These are phyloP conservation scores for Gymnothorax reevesii DNA, from an alignment of 2,797 vertebrate genomes.

Conservation along the genomic window DNA sequence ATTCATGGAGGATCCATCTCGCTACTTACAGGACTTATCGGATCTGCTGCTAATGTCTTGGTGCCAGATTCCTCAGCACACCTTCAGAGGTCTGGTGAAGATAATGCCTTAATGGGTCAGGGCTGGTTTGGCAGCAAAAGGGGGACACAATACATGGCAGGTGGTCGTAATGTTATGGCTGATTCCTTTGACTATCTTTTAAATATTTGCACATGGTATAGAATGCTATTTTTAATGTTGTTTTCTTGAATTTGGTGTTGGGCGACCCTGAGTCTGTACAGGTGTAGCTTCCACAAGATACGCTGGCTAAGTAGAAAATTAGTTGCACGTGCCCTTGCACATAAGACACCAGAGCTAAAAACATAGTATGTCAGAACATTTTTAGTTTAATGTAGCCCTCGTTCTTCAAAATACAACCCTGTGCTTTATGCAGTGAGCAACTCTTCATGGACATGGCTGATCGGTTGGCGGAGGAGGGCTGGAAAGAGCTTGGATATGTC, in stretches of 20 bases:
- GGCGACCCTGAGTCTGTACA: not conserved
- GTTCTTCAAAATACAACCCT: not conserved
- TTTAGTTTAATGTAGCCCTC: not conserved
- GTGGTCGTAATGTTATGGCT: too few relatives aligned
- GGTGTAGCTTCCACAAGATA: not conserved
- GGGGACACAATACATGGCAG: too few relatives aligned
- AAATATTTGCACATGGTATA: not conserved
- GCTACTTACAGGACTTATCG: too few relatives aligned
- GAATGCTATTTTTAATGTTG: not conserved
- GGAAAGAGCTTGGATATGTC: slow-evolving; percentile 87
- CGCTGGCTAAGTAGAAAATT: not conserved
- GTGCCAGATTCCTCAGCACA: too few relatives aligned
- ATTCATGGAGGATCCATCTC: too few relatives aligned
- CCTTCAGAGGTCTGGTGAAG: too few relatives aligned
- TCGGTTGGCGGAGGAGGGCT: slow-evolving; percentile 83
- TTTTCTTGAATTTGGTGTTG: not conserved
- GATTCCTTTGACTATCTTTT: not conserved
- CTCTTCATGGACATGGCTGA: slow-evolving; percentile 92
- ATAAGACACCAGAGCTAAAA: not conserved
- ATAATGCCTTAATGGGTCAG: too few relatives aligned
- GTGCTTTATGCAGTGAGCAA: slow-evolving; percentile 63
- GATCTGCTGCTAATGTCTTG: too few relatives aligned
- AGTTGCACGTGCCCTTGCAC: not conserved
- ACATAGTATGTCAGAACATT: not conserved
- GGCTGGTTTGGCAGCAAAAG: too few relatives aligned